phyloP scores from a whole-genome alignment of 2,113 vertebrate genomes.

The Thymallus thymallus region DNA sequence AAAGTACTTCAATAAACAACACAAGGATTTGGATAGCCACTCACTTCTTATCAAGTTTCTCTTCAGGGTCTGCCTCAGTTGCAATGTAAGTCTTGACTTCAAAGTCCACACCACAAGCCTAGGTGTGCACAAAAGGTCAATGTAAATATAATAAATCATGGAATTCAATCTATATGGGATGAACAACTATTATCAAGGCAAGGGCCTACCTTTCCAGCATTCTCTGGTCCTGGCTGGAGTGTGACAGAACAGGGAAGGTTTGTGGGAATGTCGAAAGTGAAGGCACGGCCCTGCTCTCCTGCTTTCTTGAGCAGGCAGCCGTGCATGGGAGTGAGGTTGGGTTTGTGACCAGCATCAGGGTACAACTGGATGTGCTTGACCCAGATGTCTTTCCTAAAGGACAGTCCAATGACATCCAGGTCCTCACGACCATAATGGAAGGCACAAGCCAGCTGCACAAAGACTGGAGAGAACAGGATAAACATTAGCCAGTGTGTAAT shows the following conservation, averaged over 20 bases:
- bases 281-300: slow-evolving; percentile 65
- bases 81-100: slow-evolving; percentile 87
- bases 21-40: slow-evolving; percentile 3
- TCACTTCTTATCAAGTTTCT: slow-evolving; percentile 88
- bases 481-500: not conserved
- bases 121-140: not conserved
- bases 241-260: slow-evolving; percentile 76
- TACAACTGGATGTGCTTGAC: slow-evolving; percentile 59
- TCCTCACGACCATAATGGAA: slow-evolving; percentile 77
- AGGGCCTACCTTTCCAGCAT: slow-evolving; percentile 70
- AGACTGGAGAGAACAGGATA: slow-evolving; percentile 52
- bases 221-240: slow-evolving; percentile 72
- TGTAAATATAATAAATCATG: not conserved
- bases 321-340: slow-evolving; percentile 62
- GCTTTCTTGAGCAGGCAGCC: slow-evolving; percentile 73
- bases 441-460: slow-evolving; percentile 72
- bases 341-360: slow-evolving; percentile 58
- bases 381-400: slow-evolving; percentile 80
- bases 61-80: slow-evolving; percentile 75
- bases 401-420: slow-evolving; percentile 75
- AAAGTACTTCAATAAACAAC: not conserved
- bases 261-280: slow-evolving; percentile 72
- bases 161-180: not conserved
- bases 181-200: not conserved
- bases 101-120: slow-evolving; percentile 91